These are phyloP conservation scores for Epirrita christyi DNA, from an alignment of 2,888 invertebrate species.

Conservation along the genomic window DNA sequence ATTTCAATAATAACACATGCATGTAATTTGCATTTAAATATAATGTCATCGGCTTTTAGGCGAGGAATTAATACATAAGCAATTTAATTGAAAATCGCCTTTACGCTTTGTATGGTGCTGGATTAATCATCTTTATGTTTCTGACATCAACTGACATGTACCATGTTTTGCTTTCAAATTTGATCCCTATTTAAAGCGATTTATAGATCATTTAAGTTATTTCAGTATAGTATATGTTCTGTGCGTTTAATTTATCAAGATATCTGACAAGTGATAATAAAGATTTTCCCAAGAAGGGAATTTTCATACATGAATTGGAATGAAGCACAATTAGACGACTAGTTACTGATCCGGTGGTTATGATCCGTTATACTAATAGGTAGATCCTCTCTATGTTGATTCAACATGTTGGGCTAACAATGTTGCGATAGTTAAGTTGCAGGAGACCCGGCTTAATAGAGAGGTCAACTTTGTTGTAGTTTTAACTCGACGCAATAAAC, in stretches of 20 bases:
- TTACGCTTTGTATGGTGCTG: constrained; percentile 12
- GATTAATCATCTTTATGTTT: constrained; percentile 11
- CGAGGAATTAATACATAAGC: constrained; percentile 12
- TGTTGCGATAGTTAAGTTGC: too few relatives aligned
- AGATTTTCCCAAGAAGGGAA: constrained; percentile 13
- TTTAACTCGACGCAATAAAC: constrained; percentile 53
- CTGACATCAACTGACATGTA: neutral
- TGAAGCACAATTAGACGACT: constrained; percentile 8
- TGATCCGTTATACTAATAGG: too few relatives aligned
- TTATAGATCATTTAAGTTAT: neutral
- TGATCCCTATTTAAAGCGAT: neutral
- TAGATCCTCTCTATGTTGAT: too few relatives aligned
- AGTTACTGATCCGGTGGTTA: too few relatives aligned
- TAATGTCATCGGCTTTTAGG: constrained; percentile 12
- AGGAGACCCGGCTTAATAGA: too few relatives aligned
- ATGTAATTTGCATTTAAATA: constrained; percentile 20
- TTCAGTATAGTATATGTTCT: neutral
- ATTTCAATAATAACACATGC: constrained; percentile 3
- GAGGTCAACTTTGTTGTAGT: too few relatives aligned
- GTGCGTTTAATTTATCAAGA: neutral
- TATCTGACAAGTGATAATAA: constrained; percentile 13
- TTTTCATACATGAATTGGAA: constrained; percentile 15
- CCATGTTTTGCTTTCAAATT: neutral
- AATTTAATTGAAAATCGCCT: constrained; percentile 13
- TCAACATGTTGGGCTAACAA: too few relatives aligned